Base-by-base conservation (phyloP, 2,888 invertebrate genomes). In the Seira sanloemensis region DNA sequence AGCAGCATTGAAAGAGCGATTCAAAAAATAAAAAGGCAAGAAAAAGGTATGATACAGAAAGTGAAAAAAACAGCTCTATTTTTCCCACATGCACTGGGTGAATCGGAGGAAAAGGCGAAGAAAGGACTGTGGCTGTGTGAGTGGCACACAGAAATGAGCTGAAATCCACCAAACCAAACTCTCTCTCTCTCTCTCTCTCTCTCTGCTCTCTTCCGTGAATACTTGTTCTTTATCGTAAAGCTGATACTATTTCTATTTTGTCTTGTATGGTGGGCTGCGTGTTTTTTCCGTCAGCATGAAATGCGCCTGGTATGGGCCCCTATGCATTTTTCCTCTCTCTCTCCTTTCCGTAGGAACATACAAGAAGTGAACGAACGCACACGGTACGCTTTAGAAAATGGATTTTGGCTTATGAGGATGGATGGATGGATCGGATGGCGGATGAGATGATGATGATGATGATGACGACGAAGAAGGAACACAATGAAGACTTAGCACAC, bases 41-140 rank as follows among this genome's bases (percentile, higher is more conserved):
- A 58, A 58, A 58, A 7, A 7, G 58, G n/a, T 58, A 18, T n/a
- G 18, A n/a, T 9, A 4, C 5, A n/a, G 58, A 58, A 58, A 58
- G n/a, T 37, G 37, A 12, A n/a, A 58, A 58, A 58, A 58, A 58
- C 58, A 58, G n/a, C 58, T 58, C 25, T 23, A 5, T 67, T 25
- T 62, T 67, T 67, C 67, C 12, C 67, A 67, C n/a, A n/a, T 62
- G 65, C n/a, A 19, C n/a, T 67, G 5, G 58, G 18, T 58, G 58
- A 58, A 9, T 58, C 4, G 4, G 37, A 12, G 23, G 67, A 67
- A 67, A 67, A 18, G 25, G 69, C 26, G 69, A 25, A 27, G 69
- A 69, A 25, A 27, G 27, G 27, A 27, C 25, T 69, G 26, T 69
- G n/a, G 18, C 26, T 26, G 26, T 69, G 26, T 25, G 69, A 26